Evolutionary conservation across 2,888 invertebrate species (phyloP).

Genomic region (Leptinotarsa rubiginosa): DNA sequence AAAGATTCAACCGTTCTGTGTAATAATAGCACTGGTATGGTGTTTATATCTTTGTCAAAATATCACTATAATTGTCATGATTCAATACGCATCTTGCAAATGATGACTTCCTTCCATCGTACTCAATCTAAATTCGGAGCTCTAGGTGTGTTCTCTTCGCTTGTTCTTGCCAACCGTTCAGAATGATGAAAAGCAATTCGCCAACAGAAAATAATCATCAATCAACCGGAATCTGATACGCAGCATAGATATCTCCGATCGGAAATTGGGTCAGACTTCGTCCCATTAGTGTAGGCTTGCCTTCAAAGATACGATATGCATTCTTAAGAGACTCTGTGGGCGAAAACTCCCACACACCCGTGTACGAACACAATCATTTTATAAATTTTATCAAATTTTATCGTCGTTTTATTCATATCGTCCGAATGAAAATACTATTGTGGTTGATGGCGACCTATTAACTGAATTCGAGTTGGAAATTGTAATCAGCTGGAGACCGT

Average conservation of each 20-base stretch:
- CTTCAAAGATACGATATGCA: slow-evolving; percentile 34
- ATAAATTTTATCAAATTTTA: slow-evolving; percentile 38
- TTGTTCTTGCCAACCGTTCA: background rate
- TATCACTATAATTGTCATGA: no score
- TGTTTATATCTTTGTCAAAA: no score
- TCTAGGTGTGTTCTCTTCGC: background rate
- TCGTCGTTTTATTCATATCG: slow-evolving; percentile 38
- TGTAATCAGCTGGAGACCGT: background rate
- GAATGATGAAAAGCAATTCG: background rate
- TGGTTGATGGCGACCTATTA: slow-evolving; percentile 4
- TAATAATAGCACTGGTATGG: no score
- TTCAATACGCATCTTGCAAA: no score
- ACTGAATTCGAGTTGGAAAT: background rate
- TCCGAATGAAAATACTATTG: slow-evolving; percentile 24
- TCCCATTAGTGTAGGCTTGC: slow-evolving; percentile 12
- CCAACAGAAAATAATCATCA: background rate
- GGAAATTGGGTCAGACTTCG: slow-evolving; percentile 22
- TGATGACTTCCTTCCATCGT: background rate
- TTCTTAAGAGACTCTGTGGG: slow-evolving; percentile 40
- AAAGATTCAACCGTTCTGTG: no score
- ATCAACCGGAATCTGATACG: slow-evolving; percentile 14
- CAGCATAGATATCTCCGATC: slow-evolving; percentile 3
- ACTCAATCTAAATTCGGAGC: no score
- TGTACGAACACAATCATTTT: slow-evolving; percentile 38
- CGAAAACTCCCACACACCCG: slow-evolving; percentile 40